Percentiles rank a stretch among this genome's conserved stretches.
Evolutionary conservation across 2,797 vertebrate genomes (phyloP).

Genomic region (Rhinophrynus dorsalis): DNA sequence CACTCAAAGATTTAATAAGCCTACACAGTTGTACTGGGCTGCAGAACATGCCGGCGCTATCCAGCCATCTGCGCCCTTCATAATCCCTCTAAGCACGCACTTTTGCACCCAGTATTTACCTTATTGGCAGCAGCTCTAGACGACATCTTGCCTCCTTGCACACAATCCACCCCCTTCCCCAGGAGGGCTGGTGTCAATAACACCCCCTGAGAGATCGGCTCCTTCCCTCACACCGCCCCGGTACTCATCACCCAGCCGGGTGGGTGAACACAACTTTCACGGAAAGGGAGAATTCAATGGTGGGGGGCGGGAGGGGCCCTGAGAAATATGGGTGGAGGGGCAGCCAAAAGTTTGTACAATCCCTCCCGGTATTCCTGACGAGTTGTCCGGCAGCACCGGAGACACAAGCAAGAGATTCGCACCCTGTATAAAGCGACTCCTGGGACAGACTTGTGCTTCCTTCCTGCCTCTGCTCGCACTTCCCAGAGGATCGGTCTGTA

Average conservation of each 20-base stretch:
- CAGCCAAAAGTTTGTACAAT: slow-evolving; percentile 49
- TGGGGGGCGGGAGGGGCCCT: slow-evolving; percentile 53
- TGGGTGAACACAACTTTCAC: neutral
- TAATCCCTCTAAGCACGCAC: too few relatives aligned
- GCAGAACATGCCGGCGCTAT: neutral
- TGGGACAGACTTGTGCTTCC: neutral
- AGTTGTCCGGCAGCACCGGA: slow-evolving; percentile 10
- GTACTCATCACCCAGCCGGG: slow-evolving; percentile 55
- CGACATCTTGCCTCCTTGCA: slow-evolving; percentile 79
- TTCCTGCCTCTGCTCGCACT: neutral
- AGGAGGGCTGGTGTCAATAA: slow-evolving; percentile 21
- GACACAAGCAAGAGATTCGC: neutral
- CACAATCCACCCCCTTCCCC: slow-evolving; percentile 49
- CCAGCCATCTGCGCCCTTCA: too few relatives aligned
- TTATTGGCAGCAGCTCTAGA: slow-evolving; percentile 81
- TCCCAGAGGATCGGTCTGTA: neutral
- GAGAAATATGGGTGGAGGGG: slow-evolving; percentile 44
- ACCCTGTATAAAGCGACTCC: neutral
- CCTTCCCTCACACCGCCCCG: slow-evolving; percentile 55
- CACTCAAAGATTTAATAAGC: too few relatives aligned
- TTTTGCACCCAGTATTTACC: slow-evolving; percentile 70
- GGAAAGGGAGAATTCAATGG: neutral
- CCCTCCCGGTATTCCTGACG: slow-evolving; percentile 29
- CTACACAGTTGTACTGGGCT: neutral
- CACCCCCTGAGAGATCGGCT: slow-evolving; percentile 42